These are phyloP conservation scores for Serinus canaria DNA, from an alignment of 2,113 vertebrate species.

Conservation along the genomic window DNA sequence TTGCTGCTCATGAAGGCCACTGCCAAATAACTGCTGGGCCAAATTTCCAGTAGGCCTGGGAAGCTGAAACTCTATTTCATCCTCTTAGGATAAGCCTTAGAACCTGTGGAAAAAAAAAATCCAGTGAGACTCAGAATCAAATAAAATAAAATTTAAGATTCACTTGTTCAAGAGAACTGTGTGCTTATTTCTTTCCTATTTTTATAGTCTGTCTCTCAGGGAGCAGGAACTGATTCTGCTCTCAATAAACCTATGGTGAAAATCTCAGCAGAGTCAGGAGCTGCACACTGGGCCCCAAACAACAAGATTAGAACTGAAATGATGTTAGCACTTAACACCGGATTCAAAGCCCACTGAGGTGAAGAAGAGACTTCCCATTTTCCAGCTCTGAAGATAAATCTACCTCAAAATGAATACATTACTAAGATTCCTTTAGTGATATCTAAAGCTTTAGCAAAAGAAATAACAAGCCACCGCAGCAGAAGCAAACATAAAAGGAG, in stretches of 20 bases:
- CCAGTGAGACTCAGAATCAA: not conserved
- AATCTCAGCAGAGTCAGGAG: not conserved
- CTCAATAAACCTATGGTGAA: not conserved
- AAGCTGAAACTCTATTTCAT: not conserved
- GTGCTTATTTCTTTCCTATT: not conserved
- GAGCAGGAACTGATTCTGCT: not conserved
- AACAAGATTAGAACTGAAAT: conserved; percentile 40
- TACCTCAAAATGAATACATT: conserved; percentile 35
- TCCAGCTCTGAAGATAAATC: not conserved
- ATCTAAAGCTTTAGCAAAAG: conserved; percentile 20
- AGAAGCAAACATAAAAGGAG: conserved; percentile 5
- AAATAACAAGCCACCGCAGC: not conserved
- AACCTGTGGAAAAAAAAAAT: not conserved
- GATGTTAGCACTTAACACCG: not conserved
- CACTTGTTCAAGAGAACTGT: not conserved
- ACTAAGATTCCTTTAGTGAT: conserved; percentile 27
- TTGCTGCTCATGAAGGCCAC: not conserved
- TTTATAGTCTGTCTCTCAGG: not conserved
- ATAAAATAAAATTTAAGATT: not conserved
- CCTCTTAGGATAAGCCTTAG: not conserved
- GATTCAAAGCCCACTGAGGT: conserved; percentile 18
- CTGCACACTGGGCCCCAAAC: not conserved
- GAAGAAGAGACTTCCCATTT: conserved; percentile 7
- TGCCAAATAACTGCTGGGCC: conserved; percentile 28
- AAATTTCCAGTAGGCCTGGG: not conserved